phyloP scores from a whole-genome alignment of 2,113 vertebrate species.

The Copsychus sechellarum region DNA sequence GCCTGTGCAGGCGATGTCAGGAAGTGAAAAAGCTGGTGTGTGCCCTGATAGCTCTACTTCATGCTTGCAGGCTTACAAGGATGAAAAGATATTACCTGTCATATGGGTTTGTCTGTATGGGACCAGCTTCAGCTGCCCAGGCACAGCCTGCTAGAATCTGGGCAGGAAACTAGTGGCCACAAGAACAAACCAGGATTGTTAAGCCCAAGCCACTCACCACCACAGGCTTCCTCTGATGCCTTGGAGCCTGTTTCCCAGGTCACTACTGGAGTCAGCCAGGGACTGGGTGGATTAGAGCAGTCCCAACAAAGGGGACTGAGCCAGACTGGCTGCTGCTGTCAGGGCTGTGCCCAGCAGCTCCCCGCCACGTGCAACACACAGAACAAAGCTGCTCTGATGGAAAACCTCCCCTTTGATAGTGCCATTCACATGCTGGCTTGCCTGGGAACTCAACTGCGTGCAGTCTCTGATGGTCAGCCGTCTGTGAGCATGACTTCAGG shows the following conservation, averaged over 20 bases:
- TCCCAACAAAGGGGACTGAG: not conserved
- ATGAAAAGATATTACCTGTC: not conserved
- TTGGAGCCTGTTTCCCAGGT: not conserved
- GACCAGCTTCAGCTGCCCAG: not conserved
- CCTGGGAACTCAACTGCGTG: not conserved
- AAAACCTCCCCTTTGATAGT: not conserved
- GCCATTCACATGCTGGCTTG: not conserved
- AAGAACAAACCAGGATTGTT: not conserved
- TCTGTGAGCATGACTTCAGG: not conserved
- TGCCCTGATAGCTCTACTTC: not conserved
- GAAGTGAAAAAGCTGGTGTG: not conserved
- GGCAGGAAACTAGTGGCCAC: not conserved
- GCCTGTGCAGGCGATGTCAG: not conserved
- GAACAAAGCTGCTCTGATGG: conserved; percentile 11
- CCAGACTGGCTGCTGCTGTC: not conserved
- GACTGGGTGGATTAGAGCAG: not conserved
- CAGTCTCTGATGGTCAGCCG: not conserved
- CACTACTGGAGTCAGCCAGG: not conserved
- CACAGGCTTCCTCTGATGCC: not conserved
- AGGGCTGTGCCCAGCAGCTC: not conserved
- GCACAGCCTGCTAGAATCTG: not conserved
- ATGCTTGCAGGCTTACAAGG: not conserved
- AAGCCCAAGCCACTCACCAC: not conserved
- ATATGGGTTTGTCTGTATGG: not conserved
- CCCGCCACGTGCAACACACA: rapidly evolving